Conservation (phyloP, 2,797 vertebrate species). For the Octomys mimax region DNA sequence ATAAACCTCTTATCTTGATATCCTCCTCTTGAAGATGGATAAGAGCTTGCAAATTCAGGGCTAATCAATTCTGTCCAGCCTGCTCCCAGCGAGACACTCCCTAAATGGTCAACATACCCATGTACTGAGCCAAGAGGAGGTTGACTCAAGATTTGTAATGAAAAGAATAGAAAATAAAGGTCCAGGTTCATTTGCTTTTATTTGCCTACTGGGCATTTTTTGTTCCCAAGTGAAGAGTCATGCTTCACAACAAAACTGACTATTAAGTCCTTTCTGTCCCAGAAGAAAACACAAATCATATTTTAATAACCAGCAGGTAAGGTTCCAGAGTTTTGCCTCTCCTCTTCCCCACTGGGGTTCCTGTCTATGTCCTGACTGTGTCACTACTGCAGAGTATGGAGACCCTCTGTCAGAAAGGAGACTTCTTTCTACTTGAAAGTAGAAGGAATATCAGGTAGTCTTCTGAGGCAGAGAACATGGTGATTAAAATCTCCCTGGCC, state of each 20-base stretch:
- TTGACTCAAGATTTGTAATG: neutral
- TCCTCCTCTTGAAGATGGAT: neutral
- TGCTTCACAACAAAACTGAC: neutral
- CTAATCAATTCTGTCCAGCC: neutral
- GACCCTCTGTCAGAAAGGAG: fast-evolving
- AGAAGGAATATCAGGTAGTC: neutral
- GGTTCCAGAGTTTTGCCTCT: neutral
- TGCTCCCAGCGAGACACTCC: neutral
- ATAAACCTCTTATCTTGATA: neutral
- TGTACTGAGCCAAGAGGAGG: neutral
- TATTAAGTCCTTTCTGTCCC: neutral
- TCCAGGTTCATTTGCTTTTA: neutral
- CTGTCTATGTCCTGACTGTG: neutral
- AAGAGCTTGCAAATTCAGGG: neutral
- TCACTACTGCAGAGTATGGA: neutral
- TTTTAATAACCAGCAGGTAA: neutral
- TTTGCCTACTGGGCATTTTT: neutral
- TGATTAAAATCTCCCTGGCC: neutral
- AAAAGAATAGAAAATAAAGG: neutral
- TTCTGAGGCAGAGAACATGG: fast-evolving
- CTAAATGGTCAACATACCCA: neutral
- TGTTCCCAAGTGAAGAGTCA: neutral
- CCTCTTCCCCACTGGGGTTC: neutral
- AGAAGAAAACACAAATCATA: neutral
- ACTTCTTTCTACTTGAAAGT: neutral